Base-by-base conservation (phyloP, 30 jellyfish, hydroid and myxozoan genomes). In the Pseudorhiza aurosa region DNA sequence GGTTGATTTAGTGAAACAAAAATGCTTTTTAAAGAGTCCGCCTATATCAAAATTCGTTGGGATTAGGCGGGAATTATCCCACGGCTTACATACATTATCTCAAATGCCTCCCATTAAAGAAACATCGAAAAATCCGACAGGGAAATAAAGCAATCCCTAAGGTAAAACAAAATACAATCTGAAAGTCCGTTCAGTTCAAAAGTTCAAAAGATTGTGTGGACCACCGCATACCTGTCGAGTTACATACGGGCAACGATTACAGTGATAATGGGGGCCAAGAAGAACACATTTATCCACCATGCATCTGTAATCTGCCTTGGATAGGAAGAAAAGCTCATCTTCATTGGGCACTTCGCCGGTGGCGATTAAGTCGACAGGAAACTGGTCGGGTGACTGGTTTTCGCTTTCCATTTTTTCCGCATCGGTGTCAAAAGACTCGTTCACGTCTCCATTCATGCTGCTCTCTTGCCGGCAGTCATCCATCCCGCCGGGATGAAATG, bases 201-300 rank as follows among this genome's bases (percentile, higher is more conserved):
- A n/a, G n/a, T n/a, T n/a, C n/a, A n/a, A n/a, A n/a, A n/a, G n/a
- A n/a, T n/a, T n/a, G n/a, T n/a, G n/a, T n/a, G n/a, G n/a, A 2
- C 47, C 3, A 42, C 15, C 21, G 44, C 74, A 17, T 59, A 77
- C 89, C 89, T 77, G 89, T 77, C 82, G 60, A 11, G 89, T 60
- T 15, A 77, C 89, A 35, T 58, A 77, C 17, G 89, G 89, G 43
- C 89, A 77, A 33, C 89, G 77, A 28, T 77, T 51, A 74, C 89
- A 77, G 62, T 77, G 89, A 17, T 59, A 77, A 62, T 77, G 89
- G 14, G 77, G 82, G 21, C 89, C 89, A 7, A 39, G 46, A n/a
- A 63, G 57, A 12, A 21, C 33, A 39, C 89, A 77, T 22, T 77
- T 50, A 29, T 62, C 89, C 15, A 77, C 89, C 27, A 58, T 72